phyloP scores from a whole-genome alignment of 2,797 vertebrate genomes.

The Microcaecilia unicolor region DNA sequence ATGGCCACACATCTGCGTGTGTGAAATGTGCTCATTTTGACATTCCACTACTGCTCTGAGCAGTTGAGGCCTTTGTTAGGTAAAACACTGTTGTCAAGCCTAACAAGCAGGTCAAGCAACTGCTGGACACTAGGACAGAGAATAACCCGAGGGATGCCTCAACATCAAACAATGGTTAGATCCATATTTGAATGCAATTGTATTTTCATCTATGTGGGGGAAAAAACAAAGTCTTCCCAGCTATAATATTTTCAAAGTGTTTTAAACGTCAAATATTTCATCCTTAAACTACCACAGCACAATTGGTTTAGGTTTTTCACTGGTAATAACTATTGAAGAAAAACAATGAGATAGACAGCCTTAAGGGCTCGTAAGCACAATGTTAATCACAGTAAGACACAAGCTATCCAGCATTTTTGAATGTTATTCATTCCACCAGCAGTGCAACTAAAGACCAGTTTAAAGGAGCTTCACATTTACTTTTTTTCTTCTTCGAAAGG shows the following conservation, averaged over 20 bases:
- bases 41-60: slow-evolving; percentile 64
- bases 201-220: slow-evolving; percentile 28
- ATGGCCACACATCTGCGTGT: slow-evolving; percentile 84
- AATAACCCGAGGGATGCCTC: slow-evolving; percentile 42
- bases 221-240: slow-evolving; percentile 9
- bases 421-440: too few relatives aligned
- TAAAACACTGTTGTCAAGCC: slow-evolving; percentile 76
- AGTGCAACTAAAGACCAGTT: too few relatives aligned
- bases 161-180: slow-evolving; percentile 28
- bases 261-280: too few relatives aligned
- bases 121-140: slow-evolving; percentile 47
- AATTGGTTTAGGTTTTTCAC: too few relatives aligned
- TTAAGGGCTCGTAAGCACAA: too few relatives aligned
- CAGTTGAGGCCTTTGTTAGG: slow-evolving; percentile 74
- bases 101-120: slow-evolving; percentile 72
- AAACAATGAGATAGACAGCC: too few relatives aligned
- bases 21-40: slow-evolving; percentile 87
- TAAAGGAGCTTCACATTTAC: too few relatives aligned
- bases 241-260: slow-evolving; percentile 21
- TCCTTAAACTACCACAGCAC: too few relatives aligned
- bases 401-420: too few relatives aligned
- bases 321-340: too few relatives aligned
- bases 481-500: too few relatives aligned
- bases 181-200: slow-evolving; percentile 35
- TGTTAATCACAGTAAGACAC: too few relatives aligned